Percentiles rank a stretch among this genome's conserved stretches.
Evolutionary conservation across 2,113 vertebrate genomes (phyloP).

Genomic region (Alces alces): DNA sequence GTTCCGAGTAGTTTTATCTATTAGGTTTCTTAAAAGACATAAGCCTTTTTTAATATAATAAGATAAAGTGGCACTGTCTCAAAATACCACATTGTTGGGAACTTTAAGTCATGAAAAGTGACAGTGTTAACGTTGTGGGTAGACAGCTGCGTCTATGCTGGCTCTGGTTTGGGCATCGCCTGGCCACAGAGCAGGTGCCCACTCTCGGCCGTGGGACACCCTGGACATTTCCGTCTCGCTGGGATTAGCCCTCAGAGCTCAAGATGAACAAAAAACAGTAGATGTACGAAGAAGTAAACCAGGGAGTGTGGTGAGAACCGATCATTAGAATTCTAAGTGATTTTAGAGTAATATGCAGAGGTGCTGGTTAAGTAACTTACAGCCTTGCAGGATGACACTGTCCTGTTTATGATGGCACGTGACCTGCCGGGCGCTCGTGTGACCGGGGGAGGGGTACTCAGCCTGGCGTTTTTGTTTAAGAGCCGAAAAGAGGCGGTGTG

Average conservation of each 20-base stretch:
- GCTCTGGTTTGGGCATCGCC: neutral
- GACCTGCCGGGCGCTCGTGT: accelerated
- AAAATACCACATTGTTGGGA: neutral
- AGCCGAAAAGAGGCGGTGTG: neutral
- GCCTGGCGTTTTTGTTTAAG: neutral
- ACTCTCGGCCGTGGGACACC: accelerated
- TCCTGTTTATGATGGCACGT: accelerated
- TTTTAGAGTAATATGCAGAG: neutral
- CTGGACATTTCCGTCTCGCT: neutral
- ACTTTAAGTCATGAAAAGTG: neutral
- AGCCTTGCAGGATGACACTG: neutral
- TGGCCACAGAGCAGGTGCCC: neutral
- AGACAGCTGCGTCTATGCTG: neutral
- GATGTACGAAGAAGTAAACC: neutral
- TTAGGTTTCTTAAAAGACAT: neutral
- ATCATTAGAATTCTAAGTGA: neutral
- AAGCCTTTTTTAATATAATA: neutral
- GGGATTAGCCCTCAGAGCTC: neutral
- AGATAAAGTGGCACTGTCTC: neutral
- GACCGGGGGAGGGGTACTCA: neutral
- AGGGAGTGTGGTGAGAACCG: too few relatives aligned
- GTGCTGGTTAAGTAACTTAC: too few relatives aligned
- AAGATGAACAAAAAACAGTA: neutral
- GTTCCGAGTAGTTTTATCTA: neutral
- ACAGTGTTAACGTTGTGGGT: accelerated